Percentiles rank a stretch among this genome's conserved stretches.
Conservation (phyloP, 2,797 vertebrate species). For the Semaprochilodus insignis region DNA sequence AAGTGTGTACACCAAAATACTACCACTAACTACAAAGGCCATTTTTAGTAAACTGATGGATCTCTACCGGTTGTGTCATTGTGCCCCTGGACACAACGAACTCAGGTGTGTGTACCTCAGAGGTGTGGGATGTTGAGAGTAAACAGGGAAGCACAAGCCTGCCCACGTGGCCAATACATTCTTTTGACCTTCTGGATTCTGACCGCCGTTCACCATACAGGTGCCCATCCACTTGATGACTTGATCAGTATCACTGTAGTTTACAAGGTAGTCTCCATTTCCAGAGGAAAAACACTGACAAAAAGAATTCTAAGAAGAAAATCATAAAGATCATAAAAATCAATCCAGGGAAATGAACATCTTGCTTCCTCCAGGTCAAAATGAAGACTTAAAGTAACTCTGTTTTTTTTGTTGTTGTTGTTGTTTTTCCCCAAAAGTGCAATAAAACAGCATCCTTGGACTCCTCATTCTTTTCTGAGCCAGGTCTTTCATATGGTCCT, state of each 20-base stretch:
- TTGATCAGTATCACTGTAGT: not conserved
- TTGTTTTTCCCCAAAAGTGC: not conserved
- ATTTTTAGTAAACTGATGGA: conserved; percentile 67
- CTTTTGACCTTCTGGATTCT: conserved; percentile 33
- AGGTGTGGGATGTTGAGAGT: conserved; percentile 58
- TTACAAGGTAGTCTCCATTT: not conserved
- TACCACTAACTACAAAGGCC: conserved; percentile 31
- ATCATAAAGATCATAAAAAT: not conserved
- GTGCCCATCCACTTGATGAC: not conserved
- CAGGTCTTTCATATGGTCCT: not conserved
- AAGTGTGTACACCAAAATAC: conserved; percentile 67
- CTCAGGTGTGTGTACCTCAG: conserved; percentile 4
- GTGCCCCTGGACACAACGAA: conserved; percentile 53
- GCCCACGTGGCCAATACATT: conserved; percentile 24
- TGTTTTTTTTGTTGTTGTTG: not conserved
- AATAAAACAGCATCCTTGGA: not conserved
- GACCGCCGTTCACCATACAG: not conserved
- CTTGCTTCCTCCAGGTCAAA: too few species aligned
- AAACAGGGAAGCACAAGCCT: conserved; percentile 57
- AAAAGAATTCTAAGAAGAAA: not conserved
- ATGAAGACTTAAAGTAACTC: too few species aligned
- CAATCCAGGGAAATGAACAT: too few species aligned
- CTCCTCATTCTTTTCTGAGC: not conserved
- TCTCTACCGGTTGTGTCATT: conserved; percentile 35
- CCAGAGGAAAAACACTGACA: not conserved